Percentiles rank a stretch among this genome's conserved stretches.
These are phyloP conservation scores for Leptinotarsa rubiginosa DNA, from an alignment of 2,888 invertebrate genomes.

Conservation along the genomic window DNA sequence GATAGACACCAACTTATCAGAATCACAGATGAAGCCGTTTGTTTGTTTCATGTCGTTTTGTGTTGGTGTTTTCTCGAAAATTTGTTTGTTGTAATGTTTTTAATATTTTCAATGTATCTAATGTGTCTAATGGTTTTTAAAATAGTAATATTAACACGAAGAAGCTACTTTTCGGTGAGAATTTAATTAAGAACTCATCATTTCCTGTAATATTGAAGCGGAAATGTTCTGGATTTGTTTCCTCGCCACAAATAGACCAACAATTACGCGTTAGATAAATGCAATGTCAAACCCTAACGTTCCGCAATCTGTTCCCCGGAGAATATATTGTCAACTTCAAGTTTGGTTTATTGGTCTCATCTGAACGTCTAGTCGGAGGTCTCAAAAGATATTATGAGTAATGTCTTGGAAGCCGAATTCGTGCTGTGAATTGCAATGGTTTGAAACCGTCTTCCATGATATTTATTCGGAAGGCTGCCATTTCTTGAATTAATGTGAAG, in stretches of 20 bases:
- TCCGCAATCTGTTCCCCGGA: constrained; percentile 2
- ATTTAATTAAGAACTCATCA: no score
- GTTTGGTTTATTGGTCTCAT: constrained; percentile 9
- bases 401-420: neutral
- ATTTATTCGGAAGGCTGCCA: neutral
- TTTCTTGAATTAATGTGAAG: neutral
- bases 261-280: neutral
- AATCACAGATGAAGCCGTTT: no score
- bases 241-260: neutral
- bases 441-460: neutral
- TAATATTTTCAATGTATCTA: no score
- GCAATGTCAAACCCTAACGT: neutral
- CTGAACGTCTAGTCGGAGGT: constrained; percentile 3
- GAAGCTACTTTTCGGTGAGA: no score
- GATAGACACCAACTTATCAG: no score
- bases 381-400: neutral
- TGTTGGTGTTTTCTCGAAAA: no score
- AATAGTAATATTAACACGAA: no score
- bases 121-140: no score
- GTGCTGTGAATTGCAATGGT: constrained; percentile 4
- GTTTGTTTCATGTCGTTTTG: no score
- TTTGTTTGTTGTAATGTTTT: no score
- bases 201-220: no score
- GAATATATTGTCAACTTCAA: neutral
- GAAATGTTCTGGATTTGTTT: neutral